phyloP scores from a whole-genome alignment of 2,113 vertebrate genomes.

The Mellivora capensis region DNA sequence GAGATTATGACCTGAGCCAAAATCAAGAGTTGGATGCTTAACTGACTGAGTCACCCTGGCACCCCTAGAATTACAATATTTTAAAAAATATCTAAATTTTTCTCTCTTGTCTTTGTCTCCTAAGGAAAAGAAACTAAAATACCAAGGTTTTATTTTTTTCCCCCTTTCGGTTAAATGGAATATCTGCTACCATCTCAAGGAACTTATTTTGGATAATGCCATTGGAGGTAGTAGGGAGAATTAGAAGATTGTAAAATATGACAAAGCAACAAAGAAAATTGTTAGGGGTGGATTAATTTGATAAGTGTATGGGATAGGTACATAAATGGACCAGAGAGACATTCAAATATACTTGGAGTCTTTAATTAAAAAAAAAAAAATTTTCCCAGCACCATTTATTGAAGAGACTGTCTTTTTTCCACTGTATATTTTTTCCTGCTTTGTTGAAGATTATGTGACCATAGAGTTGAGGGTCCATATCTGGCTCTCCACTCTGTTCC shows the following conservation, averaged over 20 bases:
- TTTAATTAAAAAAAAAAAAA: background rate
- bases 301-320: background rate
- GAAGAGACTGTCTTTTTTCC: too few relatives aligned
- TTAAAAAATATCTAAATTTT: background rate
- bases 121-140: slow-evolving; percentile 56
- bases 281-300: background rate
- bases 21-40: background rate
- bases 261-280: background rate
- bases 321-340: background rate
- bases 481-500: too few relatives aligned
- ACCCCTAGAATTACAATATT: background rate
- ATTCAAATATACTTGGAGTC: background rate
- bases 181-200: background rate
- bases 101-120: background rate
- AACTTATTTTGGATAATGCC: background rate
- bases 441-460: too few relatives aligned
- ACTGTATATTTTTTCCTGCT: too few relatives aligned
- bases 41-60: background rate
- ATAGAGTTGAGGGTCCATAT: too few relatives aligned
- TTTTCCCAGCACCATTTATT: too few relatives aligned
- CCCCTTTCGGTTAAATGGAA: background rate
- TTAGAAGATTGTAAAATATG: background rate
- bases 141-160: background rate
- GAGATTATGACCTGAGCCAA: background rate
- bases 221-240: background rate